Percentiles rank a stretch among this genome's conserved stretches.
Conservation (phyloP, 2,113 vertebrate species). For the Melanotaenia duboulayi region DNA sequence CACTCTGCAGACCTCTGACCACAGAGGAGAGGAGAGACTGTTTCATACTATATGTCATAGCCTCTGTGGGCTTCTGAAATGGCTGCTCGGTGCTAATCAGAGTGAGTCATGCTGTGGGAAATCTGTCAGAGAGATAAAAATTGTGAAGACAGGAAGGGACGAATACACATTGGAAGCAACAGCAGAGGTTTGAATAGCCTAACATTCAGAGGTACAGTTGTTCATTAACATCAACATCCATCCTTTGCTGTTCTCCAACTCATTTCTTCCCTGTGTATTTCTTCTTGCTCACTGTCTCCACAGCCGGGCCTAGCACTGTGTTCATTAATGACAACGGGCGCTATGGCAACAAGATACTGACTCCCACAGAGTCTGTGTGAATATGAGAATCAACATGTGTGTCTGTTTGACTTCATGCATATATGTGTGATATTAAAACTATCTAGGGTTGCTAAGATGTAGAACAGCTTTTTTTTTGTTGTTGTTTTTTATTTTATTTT, state of each 20-base stretch:
- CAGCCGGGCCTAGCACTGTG: slow-evolving; percentile 37
- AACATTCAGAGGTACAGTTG: slow-evolving; percentile 20
- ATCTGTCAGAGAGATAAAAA: slow-evolving; percentile 49
- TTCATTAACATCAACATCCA: slow-evolving; percentile 56
- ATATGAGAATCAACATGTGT: slow-evolving; percentile 39
- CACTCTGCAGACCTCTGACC: not conserved
- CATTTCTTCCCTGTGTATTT: slow-evolving; percentile 16
- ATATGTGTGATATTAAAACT: not conserved
- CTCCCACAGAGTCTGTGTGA: slow-evolving; percentile 46
- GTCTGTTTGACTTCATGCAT: slow-evolving; percentile 9
- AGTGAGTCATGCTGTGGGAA: slow-evolving; percentile 63
- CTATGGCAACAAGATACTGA: slow-evolving; percentile 80
- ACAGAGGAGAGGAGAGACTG: slow-evolving; percentile 9
- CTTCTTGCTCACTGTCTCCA: slow-evolving; percentile 20
- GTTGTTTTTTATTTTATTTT: too few species aligned
- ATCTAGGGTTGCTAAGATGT: not conserved
- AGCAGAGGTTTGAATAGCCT: slow-evolving; percentile 26
- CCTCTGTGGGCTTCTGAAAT: slow-evolving; percentile 56
- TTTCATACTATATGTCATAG: slow-evolving; percentile 30
- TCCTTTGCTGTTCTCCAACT: slow-evolving; percentile 21
- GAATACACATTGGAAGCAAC: slow-evolving; percentile 25
- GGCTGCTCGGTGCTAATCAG: slow-evolving; percentile 55
- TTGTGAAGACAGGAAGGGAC: slow-evolving; percentile 15
- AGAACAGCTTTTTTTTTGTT: too few species aligned
- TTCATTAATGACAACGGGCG: slow-evolving; percentile 65